Evolutionary conservation across 2,888 invertebrate genomes (phyloP).

Genomic region (Epistrophe eligans): DNA sequence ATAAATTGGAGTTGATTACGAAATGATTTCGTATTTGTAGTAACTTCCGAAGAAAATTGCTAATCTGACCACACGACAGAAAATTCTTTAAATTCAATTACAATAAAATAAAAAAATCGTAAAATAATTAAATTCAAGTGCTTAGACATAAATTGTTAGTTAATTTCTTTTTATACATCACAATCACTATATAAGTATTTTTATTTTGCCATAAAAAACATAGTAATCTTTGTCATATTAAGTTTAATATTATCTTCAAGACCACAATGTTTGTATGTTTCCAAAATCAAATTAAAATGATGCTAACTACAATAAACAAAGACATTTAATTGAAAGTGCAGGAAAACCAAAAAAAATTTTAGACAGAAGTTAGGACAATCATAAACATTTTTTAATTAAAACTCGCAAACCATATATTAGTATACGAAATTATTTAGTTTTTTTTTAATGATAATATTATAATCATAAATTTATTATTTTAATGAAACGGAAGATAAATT

Average conservation of each 20-base stretch:
- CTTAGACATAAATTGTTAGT: slow-evolving; percentile 1
- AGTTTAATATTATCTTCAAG: neutral
- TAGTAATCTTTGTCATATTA: neutral
- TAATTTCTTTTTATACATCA: slow-evolving; percentile 20
- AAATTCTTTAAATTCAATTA: no score
- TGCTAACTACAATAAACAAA: neutral
- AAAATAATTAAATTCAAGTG: neutral
- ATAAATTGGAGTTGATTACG: no score
- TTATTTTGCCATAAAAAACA: slow-evolving; percentile 14
- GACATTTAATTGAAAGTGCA: slow-evolving; percentile 2
- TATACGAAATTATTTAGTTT: slow-evolving; percentile 44
- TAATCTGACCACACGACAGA: no score
- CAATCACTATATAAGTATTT: slow-evolving; percentile 17
- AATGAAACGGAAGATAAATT: neutral
- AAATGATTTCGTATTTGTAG: no score
- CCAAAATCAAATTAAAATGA: slow-evolving; percentile 1
- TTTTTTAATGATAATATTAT: neutral
- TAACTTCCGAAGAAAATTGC: no score
- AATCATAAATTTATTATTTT: neutral
- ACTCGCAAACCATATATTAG: slow-evolving; percentile 36
- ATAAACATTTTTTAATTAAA: slow-evolving; percentile 42
- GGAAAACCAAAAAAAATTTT: neutral
- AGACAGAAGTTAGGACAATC: slow-evolving; percentile 49
- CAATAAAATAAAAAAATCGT: no score
- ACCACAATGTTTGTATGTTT: slow-evolving; percentile 24